These are phyloP conservation scores for Macaca nemestrina DNA, from an alignment of 2,113 vertebrate species.

Conservation along the genomic window DNA sequence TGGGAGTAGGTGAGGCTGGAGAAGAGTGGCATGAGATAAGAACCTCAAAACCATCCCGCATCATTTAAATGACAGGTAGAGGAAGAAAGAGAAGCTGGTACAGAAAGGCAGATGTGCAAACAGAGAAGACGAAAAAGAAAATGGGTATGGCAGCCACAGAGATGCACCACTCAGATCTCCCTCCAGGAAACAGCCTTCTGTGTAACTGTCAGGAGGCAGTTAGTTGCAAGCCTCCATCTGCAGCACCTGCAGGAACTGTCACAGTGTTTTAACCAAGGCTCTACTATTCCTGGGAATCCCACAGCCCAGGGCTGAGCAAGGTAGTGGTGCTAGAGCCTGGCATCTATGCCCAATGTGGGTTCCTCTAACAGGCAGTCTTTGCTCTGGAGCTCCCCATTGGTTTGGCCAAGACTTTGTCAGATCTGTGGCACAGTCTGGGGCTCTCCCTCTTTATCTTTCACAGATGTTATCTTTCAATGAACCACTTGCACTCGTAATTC, in stretches of 20 bases:
- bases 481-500: neutral
- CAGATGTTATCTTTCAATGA: neutral
- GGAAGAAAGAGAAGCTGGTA: neutral
- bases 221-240: neutral
- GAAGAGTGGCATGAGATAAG: neutral
- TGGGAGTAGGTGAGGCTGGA: neutral
- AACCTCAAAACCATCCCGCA: neutral
- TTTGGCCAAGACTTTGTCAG: neutral
- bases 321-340: neutral
- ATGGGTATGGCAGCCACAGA: neutral
- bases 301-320: neutral
- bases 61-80: neutral
- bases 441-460: neutral
- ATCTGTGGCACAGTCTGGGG: too few species aligned
- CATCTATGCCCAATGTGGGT: neutral
- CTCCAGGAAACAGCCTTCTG: neutral
- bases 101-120: neutral
- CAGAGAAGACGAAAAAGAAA: neutral
- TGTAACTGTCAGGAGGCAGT: neutral
- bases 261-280: neutral
- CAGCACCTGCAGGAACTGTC: neutral
- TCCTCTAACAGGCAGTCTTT: neutral
- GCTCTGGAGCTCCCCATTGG: neutral
- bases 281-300: neutral
- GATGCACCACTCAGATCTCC: neutral